These are phyloP conservation scores for Frieseomelitta varia DNA, from an alignment of 1,140 invertebrate genomes.

Conservation along the genomic window DNA sequence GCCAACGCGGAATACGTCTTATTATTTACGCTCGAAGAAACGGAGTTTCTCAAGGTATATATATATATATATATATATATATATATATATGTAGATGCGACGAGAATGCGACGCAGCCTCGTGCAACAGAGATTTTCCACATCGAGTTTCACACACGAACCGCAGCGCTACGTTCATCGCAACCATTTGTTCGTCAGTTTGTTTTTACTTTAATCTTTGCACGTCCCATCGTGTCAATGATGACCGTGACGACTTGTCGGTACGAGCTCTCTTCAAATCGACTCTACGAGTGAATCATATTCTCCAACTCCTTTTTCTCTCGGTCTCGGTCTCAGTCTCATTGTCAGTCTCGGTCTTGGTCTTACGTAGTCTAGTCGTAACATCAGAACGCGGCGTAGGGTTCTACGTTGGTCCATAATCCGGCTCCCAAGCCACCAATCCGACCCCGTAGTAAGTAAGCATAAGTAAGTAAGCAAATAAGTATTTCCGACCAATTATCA, in stretches of 20 bases:
- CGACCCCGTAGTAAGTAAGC: neutral
- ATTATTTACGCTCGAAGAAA: constrained; percentile 10
- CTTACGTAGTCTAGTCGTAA: neutral
- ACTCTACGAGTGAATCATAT: constrained; percentile 62
- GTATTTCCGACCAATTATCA: constrained; percentile 49
- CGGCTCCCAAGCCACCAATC: constrained; percentile 1
- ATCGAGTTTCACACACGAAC: neutral
- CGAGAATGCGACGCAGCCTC: constrained; percentile 21
- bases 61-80: too few relatives aligned
- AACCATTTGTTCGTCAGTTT: neutral
- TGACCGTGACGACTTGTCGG: constrained; percentile 68
- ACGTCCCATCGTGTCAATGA: constrained; percentile 53
- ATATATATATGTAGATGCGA: too few relatives aligned
- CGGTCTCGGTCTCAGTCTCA: too few relatives aligned
- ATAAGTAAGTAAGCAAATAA: too few relatives aligned
- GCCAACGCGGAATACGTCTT: constrained; percentile 44
- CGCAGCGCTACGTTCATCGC: too few relatives aligned
- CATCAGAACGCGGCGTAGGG: neutral
- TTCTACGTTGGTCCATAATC: neutral
- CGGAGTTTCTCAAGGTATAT: constrained; percentile 29
- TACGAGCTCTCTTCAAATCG: constrained; percentile 62
- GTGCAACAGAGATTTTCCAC: neutral
- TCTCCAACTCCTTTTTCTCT: constrained; percentile 5
- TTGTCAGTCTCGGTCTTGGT: too few relatives aligned
- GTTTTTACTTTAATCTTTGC: constrained; percentile 29